These are phyloP conservation scores for Shargacucullia verbasci DNA, from an alignment of 2,888 invertebrate species.

Conservation along the genomic window DNA sequence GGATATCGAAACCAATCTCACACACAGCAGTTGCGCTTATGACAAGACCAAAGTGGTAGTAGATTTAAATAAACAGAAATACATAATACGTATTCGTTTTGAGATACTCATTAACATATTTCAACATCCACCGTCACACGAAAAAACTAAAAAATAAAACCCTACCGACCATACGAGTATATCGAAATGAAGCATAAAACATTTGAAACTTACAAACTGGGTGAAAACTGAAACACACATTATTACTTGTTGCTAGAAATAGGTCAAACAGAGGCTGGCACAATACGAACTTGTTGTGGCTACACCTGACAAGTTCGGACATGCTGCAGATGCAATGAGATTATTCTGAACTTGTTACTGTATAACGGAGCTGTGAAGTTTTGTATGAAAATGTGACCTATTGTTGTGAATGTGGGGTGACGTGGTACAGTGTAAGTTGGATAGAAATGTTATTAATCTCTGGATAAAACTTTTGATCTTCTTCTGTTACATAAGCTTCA, in stretches of 20 bases:
- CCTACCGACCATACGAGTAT: conserved; percentile 28
- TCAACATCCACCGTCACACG: not conserved
- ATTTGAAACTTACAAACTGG: conserved; percentile 47
- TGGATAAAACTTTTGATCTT: no score
- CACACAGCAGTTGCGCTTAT: no score
- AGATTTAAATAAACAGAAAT: no score
- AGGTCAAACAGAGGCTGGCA: conserved; percentile 46
- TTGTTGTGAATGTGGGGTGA: conserved; percentile 21
- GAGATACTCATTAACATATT: no score
- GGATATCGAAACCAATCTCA: no score
- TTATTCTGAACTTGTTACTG: conserved; percentile 40
- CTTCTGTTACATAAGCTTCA: no score
- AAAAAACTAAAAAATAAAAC: conserved; percentile 28
- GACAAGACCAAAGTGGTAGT: no score
- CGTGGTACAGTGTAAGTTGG: conserved; percentile 14
- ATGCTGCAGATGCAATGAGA: conserved; percentile 42
- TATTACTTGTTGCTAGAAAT: conserved; percentile 44
- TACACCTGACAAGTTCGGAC: conserved; percentile 29
- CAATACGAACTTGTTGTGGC: conserved; percentile 33
- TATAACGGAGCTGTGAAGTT: conserved; percentile 28
- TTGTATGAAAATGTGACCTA: conserved; percentile 27
- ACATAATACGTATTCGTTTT: no score
- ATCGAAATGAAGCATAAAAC: conserved; percentile 47
- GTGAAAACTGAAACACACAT: conserved; percentile 44
- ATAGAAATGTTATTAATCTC: no score